Base-by-base conservation (phyloP, 2,113 vertebrate genomes). In the Neogale vison region DNA sequence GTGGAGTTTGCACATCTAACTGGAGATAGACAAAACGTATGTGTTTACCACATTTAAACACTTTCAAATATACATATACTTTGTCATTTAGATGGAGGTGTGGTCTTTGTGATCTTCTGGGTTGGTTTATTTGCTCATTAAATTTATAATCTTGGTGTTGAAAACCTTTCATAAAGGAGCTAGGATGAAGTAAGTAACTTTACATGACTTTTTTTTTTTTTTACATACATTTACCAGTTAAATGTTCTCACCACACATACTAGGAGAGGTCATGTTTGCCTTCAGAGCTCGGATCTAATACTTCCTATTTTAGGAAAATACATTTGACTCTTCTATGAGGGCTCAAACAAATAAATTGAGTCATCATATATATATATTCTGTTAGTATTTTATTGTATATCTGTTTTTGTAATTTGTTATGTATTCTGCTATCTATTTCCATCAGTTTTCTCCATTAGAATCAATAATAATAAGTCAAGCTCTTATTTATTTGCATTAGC, bases 1-100 rank as follows among this genome's bases (percentile, higher is more conserved):
- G 99, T 99, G 98, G 99, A 99, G 98, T 99, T 99, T 96, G 99
- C 99, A 90, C 99, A 99, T 98, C 99, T 99, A 95, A 99, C 99
- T 24, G 99, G 99, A 98, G 99, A 99, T 98, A 98, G 99, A 72
- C 99, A 99, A 98, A 99, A 99, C 97, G 99, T 99, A 99, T 98
- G 99, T 99, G 96, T 83, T 89, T 80, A 4, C 23, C 67, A 79
- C 21, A 14, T 63, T 80, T 42, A 13, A 90, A 89, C 84, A 47
- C 42, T 24, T 93, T 59, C 39, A 92, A 1, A 94, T 92, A 39
- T 74, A 65, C 13, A n/a, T 11, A 1, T 59, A 4, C 12, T 65
- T 92, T 95, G 88, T 74, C 18, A 7, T 96, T 96, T 91, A 57
- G 50, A 23, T 96, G 61, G 47, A 47, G 20, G 18, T 34, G 3